phyloP scores from a whole-genome alignment of 2,888 invertebrate genomes.

The Chloroclystis v-ata region DNA sequence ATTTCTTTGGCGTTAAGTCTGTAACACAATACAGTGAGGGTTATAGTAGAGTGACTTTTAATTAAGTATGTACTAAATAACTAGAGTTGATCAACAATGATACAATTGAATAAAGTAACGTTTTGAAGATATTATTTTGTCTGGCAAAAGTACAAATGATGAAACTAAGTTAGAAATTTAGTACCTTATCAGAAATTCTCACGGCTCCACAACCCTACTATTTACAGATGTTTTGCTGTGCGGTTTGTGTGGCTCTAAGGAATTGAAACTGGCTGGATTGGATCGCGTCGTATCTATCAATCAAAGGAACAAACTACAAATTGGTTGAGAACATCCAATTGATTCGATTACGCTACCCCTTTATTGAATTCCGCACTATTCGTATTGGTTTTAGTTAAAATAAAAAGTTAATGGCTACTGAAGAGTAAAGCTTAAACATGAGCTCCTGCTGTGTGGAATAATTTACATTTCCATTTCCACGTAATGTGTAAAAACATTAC shows the following conservation, averaged over 20 bases:
- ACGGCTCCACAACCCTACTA: conserved; percentile 10
- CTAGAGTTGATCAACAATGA: no score
- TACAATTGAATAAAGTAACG: no score
- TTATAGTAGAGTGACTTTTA: no score
- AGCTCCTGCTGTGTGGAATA: not conserved
- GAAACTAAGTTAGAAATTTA: not conserved
- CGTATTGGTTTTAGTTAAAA: conserved; percentile 3
- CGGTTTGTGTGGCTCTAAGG: conserved; percentile 8
- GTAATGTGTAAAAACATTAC: conserved; percentile 10
- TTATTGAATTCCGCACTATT: conserved; percentile 19
- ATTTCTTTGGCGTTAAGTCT: no score
- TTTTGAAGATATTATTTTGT: no score
- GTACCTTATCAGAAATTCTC: not conserved
- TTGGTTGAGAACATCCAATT: conserved; percentile 29
- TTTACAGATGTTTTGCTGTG: conserved; percentile 6
- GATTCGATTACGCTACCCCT: conserved; percentile 24
- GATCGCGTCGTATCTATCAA: conserved; percentile 26
- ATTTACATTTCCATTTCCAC: conserved; percentile 3
- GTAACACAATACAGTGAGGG: no score
- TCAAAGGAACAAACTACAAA: conserved; percentile 30
- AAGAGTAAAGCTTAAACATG: not conserved
- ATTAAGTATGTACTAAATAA: no score
- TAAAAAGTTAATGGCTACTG: not conserved
- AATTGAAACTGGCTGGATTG: conserved; percentile 16
- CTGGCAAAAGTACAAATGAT: no score